Evolutionary conservation across 2,888 invertebrate genomes (phyloP).

Genomic region (Melieria crassipennis): DNA sequence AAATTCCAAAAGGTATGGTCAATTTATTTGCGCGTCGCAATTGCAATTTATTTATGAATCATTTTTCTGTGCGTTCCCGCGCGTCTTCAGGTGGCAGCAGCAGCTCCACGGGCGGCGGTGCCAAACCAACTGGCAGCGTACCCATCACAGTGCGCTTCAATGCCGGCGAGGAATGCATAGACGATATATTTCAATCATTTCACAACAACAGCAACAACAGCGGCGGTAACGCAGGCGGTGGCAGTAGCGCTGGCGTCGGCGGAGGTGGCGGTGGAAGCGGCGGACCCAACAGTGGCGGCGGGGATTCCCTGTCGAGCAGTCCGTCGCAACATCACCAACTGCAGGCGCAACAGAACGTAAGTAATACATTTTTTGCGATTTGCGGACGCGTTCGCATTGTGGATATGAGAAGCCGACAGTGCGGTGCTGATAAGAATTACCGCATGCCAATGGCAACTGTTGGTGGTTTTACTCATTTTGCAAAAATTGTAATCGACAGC

Average conservation of each 20-base stretch:
- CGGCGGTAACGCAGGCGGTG: constrained; percentile 41
- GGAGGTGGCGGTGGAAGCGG: constrained; percentile 46
- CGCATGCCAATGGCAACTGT: too few species aligned
- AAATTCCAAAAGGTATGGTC: constrained; percentile 62
- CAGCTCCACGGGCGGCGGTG: constrained; percentile 41
- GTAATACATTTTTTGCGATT: constrained; percentile 17
- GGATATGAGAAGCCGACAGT: neutral
- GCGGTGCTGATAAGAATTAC: neutral
- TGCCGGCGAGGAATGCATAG: constrained; percentile 64
- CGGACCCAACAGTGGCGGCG: constrained; percentile 43
- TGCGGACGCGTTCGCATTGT: too few species aligned
- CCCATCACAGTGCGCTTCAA: constrained; percentile 65
- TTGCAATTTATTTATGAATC: constrained; percentile 3
- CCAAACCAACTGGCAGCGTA: constrained; percentile 55
- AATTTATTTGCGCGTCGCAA: neutral
- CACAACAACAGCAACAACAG: constrained; percentile 51
- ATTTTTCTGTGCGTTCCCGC: neutral
- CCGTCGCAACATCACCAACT: constrained; percentile 57
- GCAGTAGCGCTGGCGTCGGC: constrained; percentile 43
- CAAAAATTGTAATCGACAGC: too few species aligned
- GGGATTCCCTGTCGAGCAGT: constrained; percentile 62
- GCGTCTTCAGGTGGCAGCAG: constrained; percentile 36
- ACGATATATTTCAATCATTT: constrained; percentile 63
- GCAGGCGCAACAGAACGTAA: constrained; percentile 39
- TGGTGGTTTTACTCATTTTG: too few species aligned